A percentile compares a stretch with the other conserved stretches of the same genome.
phyloP scores from a whole-genome alignment of 2,797 vertebrate species.

The Rhinoraja longicauda region DNA sequence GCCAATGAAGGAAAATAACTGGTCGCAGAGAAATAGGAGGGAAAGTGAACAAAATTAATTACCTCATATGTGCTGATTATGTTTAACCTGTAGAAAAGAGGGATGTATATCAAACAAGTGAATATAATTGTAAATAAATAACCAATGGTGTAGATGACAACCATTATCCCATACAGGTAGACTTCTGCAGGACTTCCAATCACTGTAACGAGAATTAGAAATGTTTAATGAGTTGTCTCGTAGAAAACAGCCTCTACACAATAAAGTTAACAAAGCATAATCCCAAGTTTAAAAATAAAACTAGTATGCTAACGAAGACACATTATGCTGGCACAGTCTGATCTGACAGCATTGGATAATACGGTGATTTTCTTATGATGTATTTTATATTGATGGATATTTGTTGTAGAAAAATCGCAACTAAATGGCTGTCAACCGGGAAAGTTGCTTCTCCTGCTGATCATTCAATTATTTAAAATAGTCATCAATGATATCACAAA shows the following conservation, averaged over 20 bases:
- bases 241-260: neutral
- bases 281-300: neutral
- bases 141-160: neutral
- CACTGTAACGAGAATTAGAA: conserved; percentile 24
- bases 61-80: conserved; percentile 33
- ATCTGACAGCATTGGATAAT: no score
- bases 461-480: no score
- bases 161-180: conserved; percentile 8
- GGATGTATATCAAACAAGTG: conserved; percentile 27
- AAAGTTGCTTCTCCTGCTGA: no score
- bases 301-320: no score
- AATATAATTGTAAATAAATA: neutral
- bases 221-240: neutral
- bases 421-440: no score
- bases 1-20: neutral
- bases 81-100: conserved; percentile 31
- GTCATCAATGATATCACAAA: no score
- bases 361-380: no score
- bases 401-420: no score
- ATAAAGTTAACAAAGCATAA: neutral
- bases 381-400: no score
- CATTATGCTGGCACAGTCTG: neutral
- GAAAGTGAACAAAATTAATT: neutral
- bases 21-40: neutral
- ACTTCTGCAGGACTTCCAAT: conserved; percentile 13